Percentiles rank a stretch among this genome's conserved stretches.
These are phyloP conservation scores for Bucorvus abyssinicus DNA, from an alignment of 2,797 vertebrate genomes.

Conservation along the genomic window DNA sequence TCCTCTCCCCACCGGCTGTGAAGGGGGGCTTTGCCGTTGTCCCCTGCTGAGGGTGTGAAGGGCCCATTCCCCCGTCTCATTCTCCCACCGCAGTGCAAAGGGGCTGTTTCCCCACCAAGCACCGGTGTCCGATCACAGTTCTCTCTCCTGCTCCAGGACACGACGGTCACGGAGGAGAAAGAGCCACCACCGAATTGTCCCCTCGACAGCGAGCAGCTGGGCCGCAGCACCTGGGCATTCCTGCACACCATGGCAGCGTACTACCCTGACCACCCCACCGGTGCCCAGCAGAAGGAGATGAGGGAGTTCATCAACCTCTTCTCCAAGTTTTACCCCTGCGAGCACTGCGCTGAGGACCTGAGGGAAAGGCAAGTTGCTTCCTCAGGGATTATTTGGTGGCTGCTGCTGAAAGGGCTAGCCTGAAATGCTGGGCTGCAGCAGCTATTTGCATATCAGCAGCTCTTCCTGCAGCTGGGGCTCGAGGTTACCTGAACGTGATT, in stretches of 20 bases:
- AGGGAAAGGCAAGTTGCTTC: constrained; percentile 79
- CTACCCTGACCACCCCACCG: constrained; percentile 86
- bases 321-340: constrained; percentile 94
- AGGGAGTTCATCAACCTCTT: constrained; percentile 91
- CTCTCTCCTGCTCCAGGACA: neutral
- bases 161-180: constrained; percentile 40
- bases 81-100: fast-evolving
- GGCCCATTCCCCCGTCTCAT: fast-evolving
- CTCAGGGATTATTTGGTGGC: neutral
- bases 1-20: neutral
- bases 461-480: neutral
- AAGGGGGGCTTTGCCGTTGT: neutral
- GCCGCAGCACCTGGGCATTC: constrained; percentile 91
- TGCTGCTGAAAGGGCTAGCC: neutral
- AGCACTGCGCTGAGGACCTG: constrained; percentile 92
- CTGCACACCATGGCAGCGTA: constrained; percentile 96
- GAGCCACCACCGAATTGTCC: constrained; percentile 83
- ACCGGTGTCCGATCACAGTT: neutral
- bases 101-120: neutral
- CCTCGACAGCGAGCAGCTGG: constrained; percentile 89
- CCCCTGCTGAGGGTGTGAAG: neutral
- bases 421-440: neutral
- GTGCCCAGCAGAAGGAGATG: constrained; percentile 90
- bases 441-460: neutral
- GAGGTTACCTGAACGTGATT: neutral